Percentiles rank a stretch among this genome's conserved stretches.
Evolutionary conservation across 2,888 invertebrate species (phyloP).

Genomic region (Hyles lineata): DNA sequence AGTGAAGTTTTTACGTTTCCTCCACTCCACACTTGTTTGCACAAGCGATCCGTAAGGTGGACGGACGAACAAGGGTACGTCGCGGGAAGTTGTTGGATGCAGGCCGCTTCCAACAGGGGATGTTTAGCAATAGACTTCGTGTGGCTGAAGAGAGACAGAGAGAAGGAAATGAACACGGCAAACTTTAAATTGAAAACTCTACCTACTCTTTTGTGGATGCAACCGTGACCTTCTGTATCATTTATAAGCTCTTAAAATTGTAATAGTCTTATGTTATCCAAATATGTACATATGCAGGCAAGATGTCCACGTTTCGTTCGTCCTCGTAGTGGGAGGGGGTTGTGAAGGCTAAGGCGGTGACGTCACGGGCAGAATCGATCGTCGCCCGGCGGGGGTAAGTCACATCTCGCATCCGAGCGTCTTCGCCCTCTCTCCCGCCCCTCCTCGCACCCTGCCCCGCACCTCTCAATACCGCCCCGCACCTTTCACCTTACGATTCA

Average conservation of each 20-base stretch:
- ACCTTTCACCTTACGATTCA: slow-evolving; percentile 52
- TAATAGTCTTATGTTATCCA: background rate
- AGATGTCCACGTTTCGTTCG: slow-evolving; percentile 36
- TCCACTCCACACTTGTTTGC: no score
- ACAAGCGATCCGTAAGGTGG: no score
- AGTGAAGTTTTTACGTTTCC: no score
- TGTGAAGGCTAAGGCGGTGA: slow-evolving; percentile 75
- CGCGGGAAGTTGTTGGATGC: no score
- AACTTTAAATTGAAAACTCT: no score
- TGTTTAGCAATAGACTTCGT: no score
- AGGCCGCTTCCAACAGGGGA: no score
- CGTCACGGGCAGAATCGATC: slow-evolving; percentile 78
- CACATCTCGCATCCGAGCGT: slow-evolving; percentile 48
- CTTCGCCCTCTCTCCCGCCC: slow-evolving; percentile 46
- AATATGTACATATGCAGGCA: background rate
- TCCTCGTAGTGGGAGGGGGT: slow-evolving; percentile 51
- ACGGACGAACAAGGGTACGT: no score
- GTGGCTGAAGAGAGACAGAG: no score
- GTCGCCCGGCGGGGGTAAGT: slow-evolving; percentile 39
- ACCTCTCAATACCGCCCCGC: slow-evolving; percentile 37
- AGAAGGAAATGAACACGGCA: no score
- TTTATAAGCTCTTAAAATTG: background rate
- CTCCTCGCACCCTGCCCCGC: slow-evolving; percentile 42
- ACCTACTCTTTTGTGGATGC: no score
- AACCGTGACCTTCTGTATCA: no score